Evolutionary conservation across 2,797 vertebrate genomes (phyloP), one percentile per base, ranked within the genome.

Genomic region (Pteronotus mesoamericanus): DNA sequence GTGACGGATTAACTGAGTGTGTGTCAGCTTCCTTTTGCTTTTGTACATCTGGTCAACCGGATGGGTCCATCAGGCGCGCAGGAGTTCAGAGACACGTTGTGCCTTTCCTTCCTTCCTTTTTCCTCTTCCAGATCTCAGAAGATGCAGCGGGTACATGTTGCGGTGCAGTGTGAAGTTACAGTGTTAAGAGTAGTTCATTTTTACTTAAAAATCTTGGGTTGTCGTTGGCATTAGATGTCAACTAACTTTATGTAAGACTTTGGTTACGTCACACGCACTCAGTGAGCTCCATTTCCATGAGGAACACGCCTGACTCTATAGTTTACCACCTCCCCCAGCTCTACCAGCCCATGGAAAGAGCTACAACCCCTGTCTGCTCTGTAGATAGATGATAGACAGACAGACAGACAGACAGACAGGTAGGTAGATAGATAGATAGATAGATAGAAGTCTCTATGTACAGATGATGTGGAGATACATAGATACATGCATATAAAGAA

Each of bases 1-100:
- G 98, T 97, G 97, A 98, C 92, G 95, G 44, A 94, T 98, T 97
- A 98, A 59, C 74, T 95, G 97, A 98, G 98, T 93, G 98, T 95
- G 95, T n/a, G 29, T 80, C 96, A 97, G 87, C 94, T 82, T 71
- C 59, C 68, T 93, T 97, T 95, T 96, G 96, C 91, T 92, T 97
- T 82, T 69, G 82, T 66, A 66, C 96, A 91, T 53, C 95, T 93
- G 96, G 77, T 3, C 86, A 96, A 95, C 51, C 15, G 53, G 89
- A 92, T 55, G 91, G 72, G 26, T 96, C 96, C 82, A 90, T 89
- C 9, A 72, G 9, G 46, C 9, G 22, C 91, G 44, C 88, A 66
- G 77, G 85, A 86, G 88, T 34, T 57, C 39, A 92, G 3, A 66
- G 59, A 48, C 24, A 21, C 78, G 37, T 0, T 7, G 14, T 21